These are phyloP conservation scores for Smutsia temminckii DNA, from an alignment of 2,797 vertebrate genomes.

Conservation along the genomic window DNA sequence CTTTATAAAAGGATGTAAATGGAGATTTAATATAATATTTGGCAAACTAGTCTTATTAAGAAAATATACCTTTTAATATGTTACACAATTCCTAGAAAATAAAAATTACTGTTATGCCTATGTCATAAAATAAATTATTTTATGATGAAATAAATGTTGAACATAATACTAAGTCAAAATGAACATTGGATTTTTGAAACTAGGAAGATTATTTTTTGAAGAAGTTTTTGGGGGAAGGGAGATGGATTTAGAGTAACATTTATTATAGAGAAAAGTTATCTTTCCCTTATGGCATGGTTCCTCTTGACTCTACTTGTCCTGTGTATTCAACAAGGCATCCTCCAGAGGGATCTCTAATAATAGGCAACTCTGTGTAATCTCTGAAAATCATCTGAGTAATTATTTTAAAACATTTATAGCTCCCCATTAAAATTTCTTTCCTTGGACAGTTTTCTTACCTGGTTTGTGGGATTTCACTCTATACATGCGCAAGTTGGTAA, in stretches of 20 bases:
- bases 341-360: neutral
- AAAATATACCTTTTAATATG: neutral
- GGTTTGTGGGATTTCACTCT: neutral
- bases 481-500: neutral
- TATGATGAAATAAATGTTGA: neutral
- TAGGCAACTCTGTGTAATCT: neutral
- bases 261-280: neutral
- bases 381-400: neutral
- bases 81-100: neutral
- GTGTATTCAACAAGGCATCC: neutral
- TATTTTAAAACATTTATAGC: neutral
- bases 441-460: neutral
- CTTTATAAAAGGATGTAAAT: neutral
- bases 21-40: conserved; percentile 26
- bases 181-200: neutral
- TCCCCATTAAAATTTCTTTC: no score
- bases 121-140: neutral
- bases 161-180: neutral
- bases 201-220: neutral
- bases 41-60: neutral
- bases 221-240: neutral
- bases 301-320: neutral
- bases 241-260: neutral
- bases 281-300: neutral
- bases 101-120: neutral